Evolutionary conservation across 1,140 invertebrate species (phyloP), one percentile per base, ranked within the genome.

Genomic region (Coenobita brevimanus): DNA sequence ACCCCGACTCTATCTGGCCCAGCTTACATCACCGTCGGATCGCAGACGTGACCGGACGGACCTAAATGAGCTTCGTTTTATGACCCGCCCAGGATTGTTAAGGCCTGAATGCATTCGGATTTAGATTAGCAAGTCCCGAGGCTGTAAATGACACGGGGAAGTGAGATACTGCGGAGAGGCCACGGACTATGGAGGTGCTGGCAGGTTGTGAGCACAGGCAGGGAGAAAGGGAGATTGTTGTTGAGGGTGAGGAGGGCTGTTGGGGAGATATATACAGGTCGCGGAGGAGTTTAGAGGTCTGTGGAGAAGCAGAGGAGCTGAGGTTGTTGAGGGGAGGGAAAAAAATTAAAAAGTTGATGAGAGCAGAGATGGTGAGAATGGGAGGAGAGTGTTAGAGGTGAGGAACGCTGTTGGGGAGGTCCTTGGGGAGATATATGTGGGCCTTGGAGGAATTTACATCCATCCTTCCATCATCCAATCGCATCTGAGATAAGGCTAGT

Each of bases 11-110:
- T 57, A 41, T 50, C 41, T 43, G 41, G 33, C 73, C 73, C 15
- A 81, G 79, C 80, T 80, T 87, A 80, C 69, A 69, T 69, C 76
- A 54, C 33, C 41, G 27, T 38, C 60, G 64, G 84, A 87, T 87
- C 84, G 43, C 84, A 69, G 71, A 64, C 84, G 84, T 87, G 84
- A 87, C 84, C 84, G 50, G 75, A 43, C 76, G 62, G 41, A 36
- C 27, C 84, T 64, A 87, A 87, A 87, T 87, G 84, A 87, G 84
- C 75, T 80, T 80, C 60, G 84, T 87, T 87, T 87, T 87, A 87
- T 87, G 84, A 57, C 84, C 76, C 62, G 36, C 73, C 41, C 76
- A 43, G 75, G 75, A 87, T 80, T 54, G 84, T 87, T 87, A 69
- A 69, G 76, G 33, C 64, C 50, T 87, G 84, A 87, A 87, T 87